Evolutionary conservation across 2,888 invertebrate genomes (phyloP).

Genomic region (Pyrrhosoma nymphula): DNA sequence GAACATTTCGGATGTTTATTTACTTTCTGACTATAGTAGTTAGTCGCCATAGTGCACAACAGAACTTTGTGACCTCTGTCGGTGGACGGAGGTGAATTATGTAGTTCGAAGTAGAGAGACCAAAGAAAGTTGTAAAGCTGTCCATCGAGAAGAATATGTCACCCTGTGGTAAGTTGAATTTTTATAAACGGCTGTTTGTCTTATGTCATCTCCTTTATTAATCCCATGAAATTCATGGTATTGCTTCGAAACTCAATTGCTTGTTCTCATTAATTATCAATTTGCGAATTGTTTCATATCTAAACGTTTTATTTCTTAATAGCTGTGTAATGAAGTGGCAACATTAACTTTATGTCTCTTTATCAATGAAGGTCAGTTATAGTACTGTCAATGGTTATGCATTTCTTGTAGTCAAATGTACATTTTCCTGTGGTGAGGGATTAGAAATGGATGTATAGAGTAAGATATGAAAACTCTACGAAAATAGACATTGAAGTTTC

Average conservation of each 20-base stretch:
- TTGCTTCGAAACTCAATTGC: background rate
- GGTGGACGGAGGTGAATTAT: background rate
- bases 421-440: background rate
- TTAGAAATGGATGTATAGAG: background rate
- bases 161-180: constrained; percentile 42
- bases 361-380: background rate
- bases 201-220: too few species aligned
- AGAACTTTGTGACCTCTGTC: constrained; percentile 59
- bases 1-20: constrained; percentile 27
- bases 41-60: constrained; percentile 66
- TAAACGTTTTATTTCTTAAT: too few species aligned
- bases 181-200: background rate
- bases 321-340: background rate
- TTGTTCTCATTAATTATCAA: too few species aligned
- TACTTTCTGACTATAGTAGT: constrained; percentile 48
- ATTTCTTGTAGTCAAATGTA: background rate
- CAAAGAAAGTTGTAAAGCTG: background rate
- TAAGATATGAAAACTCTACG: too few species aligned
- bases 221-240: too few species aligned
- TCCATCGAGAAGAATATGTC: background rate
- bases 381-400: background rate
- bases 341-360: background rate
- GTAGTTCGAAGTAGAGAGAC: background rate
- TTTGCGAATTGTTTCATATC: too few species aligned
- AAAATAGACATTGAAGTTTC: too few species aligned